phyloP scores from a whole-genome alignment of 1,140 invertebrate genomes.

The Neodiprion virginianus region DNA sequence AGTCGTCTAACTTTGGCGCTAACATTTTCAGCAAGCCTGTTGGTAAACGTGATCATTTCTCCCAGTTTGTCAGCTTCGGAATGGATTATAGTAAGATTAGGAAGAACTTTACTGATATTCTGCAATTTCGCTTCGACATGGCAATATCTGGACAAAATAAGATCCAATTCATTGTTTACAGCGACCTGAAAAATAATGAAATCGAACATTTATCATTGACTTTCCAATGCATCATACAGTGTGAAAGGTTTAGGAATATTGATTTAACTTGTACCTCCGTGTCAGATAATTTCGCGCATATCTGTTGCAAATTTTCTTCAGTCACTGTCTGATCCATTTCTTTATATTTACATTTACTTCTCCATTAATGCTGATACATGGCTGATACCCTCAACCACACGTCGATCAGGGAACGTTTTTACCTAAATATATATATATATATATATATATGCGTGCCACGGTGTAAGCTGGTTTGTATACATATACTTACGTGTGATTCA shows the following conservation, averaged over 20 bases:
- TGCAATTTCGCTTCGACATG: conserved; percentile 74
- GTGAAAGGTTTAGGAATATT: not conserved
- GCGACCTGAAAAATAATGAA: conserved; percentile 59
- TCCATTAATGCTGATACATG: not conserved
- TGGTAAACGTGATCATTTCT: conserved; percentile 87
- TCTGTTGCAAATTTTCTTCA: not conserved
- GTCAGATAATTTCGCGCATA: not conserved
- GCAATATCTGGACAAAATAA: conserved; percentile 66
- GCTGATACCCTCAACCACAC: no score
- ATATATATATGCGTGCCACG: no score
- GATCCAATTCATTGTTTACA: conserved; percentile 67
- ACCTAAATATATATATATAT: no score
- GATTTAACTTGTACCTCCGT: not conserved
- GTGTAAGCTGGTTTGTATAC: no score
- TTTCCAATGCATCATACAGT: not conserved
- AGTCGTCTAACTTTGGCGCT: conserved; percentile 95
- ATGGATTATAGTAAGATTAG: conserved; percentile 72
- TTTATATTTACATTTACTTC: not conserved
- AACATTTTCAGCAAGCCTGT: conserved; percentile 90
- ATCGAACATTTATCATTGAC: conserved; percentile 13
- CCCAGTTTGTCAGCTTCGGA: conserved; percentile 78
- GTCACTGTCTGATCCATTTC: conserved; percentile 10
- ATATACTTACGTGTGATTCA: no score
- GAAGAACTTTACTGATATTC: conserved; percentile 69
- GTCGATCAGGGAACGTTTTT: no score